These are phyloP conservation scores for Brevipalpus yothersi DNA, from an alignment of 1,140 invertebrate species.

Conservation along the genomic window DNA sequence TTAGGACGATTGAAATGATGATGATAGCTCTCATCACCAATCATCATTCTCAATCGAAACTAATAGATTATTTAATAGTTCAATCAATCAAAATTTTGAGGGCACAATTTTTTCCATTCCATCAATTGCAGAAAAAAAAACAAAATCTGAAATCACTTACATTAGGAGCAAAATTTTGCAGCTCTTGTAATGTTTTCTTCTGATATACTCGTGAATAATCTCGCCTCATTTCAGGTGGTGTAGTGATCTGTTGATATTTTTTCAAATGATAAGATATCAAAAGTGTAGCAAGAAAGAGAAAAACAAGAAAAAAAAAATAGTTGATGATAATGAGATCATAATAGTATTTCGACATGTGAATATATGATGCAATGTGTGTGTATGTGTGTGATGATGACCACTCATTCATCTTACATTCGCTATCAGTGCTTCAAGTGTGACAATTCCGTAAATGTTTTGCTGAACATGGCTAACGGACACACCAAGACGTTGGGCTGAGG, in stretches of 20 bases:
- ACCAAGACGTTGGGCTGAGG: background rate
- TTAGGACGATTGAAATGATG: no score
- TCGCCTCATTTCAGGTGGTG: conserved; percentile 30
- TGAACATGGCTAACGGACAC: no score
- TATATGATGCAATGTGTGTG: no score
- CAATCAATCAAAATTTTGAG: no score
- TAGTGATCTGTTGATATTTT: conserved; percentile 22
- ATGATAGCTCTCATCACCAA: no score
- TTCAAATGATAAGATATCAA: no score
- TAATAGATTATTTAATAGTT: no score
- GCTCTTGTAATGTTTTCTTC: conserved; percentile 40
- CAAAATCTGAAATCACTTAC: background rate
- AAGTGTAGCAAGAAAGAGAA: no score
- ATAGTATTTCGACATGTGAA: background rate
- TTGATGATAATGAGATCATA: background rate
- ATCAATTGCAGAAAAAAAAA: background rate
- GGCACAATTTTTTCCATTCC: no score
- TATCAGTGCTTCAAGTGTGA: background rate
- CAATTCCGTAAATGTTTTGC: no score
- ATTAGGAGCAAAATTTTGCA: conserved; percentile 34
- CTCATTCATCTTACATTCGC: background rate
- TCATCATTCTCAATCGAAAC: no score
- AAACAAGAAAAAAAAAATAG: background rate
- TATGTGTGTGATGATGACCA: no score
- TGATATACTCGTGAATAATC: conserved; percentile 40